These are phyloP conservation scores for Gymnopithys bicolor DNA, from an alignment of 2,797 vertebrate genomes.

Conservation along the genomic window DNA sequence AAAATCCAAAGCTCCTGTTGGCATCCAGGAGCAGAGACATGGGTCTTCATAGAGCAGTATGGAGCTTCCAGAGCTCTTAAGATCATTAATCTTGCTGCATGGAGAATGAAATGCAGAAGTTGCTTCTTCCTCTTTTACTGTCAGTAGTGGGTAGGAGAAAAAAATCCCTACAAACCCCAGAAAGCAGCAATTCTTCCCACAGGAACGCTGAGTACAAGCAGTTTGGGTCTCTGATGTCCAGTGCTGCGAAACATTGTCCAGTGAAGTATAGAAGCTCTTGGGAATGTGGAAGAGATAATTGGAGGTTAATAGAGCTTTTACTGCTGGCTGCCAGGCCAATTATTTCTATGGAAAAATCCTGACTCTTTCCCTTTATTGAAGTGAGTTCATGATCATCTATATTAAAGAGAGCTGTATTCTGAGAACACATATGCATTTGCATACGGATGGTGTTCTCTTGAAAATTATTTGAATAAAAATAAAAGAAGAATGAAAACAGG, in stretches of 20 bases:
- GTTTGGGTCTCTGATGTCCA: background rate
- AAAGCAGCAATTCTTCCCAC: background rate
- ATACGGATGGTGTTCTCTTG: conserved; percentile 56
- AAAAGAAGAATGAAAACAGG: conserved; percentile 70
- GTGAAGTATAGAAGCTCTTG: background rate
- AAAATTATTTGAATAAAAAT: conserved; percentile 72
- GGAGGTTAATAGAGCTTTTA: conserved; percentile 50
- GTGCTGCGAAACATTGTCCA: background rate
- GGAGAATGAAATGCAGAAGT: background rate
- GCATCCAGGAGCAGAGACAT: background rate
- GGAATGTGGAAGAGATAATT: conserved; percentile 28
- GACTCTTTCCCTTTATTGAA: conserved; percentile 37
- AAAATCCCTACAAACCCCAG: background rate
- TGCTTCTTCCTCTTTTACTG: background rate
- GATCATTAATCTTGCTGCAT: background rate
- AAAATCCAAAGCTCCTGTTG: background rate
- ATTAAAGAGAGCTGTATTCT: conserved; percentile 61
- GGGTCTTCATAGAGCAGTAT: background rate
- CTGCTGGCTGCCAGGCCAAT: conserved; percentile 2
- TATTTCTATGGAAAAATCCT: conserved; percentile 56
- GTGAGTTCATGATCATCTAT: conserved; percentile 44
- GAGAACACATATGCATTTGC: conserved; percentile 51
- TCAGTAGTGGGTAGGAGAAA: accelerated
- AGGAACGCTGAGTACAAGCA: background rate
- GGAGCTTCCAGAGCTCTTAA: background rate